phyloP scores from a whole-genome alignment of 2,888 invertebrate genomes.

The Tridacna crocea region DNA sequence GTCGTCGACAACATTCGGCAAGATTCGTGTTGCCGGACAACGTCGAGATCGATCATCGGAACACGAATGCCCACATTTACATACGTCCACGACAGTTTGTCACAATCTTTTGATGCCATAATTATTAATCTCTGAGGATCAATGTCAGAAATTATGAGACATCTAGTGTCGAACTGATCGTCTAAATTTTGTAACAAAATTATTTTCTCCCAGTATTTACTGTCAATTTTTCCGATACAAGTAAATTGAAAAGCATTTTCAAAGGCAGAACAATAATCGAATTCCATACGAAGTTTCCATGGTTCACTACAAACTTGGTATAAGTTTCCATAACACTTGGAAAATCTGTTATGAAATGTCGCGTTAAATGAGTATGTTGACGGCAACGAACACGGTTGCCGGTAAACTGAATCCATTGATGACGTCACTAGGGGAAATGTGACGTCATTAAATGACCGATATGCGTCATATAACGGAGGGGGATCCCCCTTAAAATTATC shows the following conservation, averaged over 20 bases:
- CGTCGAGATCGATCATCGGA: slow-evolving; percentile 63
- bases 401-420: slow-evolving; percentile 27
- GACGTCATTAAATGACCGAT: slow-evolving; percentile 63
- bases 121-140: slow-evolving; percentile 63
- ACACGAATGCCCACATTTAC: slow-evolving; percentile 63
- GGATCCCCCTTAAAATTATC: slow-evolving; percentile 70
- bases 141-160: slow-evolving; percentile 71
- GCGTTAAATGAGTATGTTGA: slow-evolving; percentile 64
- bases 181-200: slow-evolving; percentile 71
- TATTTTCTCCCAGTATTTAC: slow-evolving; percentile 74
- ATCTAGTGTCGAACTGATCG: slow-evolving; percentile 64
- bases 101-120: slow-evolving; percentile 72
- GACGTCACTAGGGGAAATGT: slow-evolving; percentile 69
- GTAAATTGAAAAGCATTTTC: slow-evolving; percentile 56
- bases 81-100: slow-evolving; percentile 69
- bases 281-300: slow-evolving; percentile 67
- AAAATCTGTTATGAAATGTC: slow-evolving; percentile 58
- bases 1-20: slow-evolving; percentile 67
- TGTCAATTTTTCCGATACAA: slow-evolving; percentile 72
- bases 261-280: slow-evolving; percentile 55
- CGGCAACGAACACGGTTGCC: slow-evolving; percentile 66
- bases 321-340: slow-evolving; percentile 69
- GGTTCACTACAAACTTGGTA: slow-evolving; percentile 71
- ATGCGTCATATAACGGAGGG: slow-evolving; percentile 69
- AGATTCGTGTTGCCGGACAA: slow-evolving; percentile 59